A percentile compares a stretch with the other conserved stretches of the same genome.
These are phyloP conservation scores for Andrena haemorrhoa DNA, from an alignment of 2,888 invertebrate genomes.

Conservation along the genomic window DNA sequence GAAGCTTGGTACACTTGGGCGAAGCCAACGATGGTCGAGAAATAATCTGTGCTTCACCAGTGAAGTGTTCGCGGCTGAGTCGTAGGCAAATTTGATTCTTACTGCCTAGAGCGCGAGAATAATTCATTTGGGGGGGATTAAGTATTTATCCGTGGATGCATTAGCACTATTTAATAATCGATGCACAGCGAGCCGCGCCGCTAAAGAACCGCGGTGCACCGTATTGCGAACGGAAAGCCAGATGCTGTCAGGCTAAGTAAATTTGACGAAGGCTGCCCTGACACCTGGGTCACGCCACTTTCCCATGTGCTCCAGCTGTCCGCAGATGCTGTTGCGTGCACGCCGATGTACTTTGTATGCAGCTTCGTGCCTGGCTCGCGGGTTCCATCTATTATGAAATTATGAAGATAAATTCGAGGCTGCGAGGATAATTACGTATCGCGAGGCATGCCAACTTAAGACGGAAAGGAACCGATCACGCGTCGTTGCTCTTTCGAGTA, in stretches of 20 bases:
- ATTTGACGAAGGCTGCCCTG: constrained; percentile 20
- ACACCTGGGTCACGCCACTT: constrained; percentile 40
- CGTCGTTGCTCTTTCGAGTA: background rate
- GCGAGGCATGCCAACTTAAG: background rate
- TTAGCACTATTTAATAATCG: constrained; percentile 24
- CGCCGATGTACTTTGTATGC: constrained; percentile 9
- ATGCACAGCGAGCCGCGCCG: background rate
- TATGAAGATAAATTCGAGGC: constrained; percentile 15
- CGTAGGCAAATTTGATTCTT: background rate
- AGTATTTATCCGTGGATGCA: background rate
- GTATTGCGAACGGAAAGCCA: constrained; percentile 3
- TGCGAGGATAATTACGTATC: background rate
- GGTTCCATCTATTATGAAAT: constrained; percentile 5
- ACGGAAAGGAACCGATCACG: constrained; percentile 1
- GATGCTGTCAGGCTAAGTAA: constrained; percentile 25
- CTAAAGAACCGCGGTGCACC: background rate
- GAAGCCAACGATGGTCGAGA: background rate
- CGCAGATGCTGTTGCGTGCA: constrained; percentile 20
- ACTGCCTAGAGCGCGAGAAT: background rate
- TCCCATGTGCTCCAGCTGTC: constrained; percentile 18
- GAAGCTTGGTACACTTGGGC: no score
- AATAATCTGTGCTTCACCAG: background rate
- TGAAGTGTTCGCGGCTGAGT: background rate
- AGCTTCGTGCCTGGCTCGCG: background rate
- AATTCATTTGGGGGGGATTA: background rate